A percentile compares a stretch with the other conserved stretches of the same genome.
phyloP scores from a whole-genome alignment of 2,888 invertebrate genomes.

The Rugalucina vietnamica region DNA sequence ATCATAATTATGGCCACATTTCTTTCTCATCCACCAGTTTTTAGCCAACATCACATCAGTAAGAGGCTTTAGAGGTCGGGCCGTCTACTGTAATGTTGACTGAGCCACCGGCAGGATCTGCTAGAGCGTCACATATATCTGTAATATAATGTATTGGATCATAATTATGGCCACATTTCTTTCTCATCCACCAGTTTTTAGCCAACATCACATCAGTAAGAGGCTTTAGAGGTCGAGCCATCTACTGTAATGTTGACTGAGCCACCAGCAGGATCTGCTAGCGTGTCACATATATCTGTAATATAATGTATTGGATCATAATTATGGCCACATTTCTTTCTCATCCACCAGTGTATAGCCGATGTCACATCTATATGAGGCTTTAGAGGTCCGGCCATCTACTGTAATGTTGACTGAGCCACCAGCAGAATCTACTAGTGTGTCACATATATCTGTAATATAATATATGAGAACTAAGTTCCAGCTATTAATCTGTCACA shows the following conservation, averaged over 20 bases:
- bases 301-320: no score
- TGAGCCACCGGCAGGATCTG: slow-evolving; percentile 33
- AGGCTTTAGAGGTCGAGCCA: not conserved
- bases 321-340: no score
- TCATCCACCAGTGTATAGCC: not conserved
- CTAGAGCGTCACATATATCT: slow-evolving; percentile 7
- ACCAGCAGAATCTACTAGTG: not conserved
- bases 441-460: slow-evolving; percentile 11
- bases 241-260: not conserved
- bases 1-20: no score
- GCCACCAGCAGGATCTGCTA: not conserved
- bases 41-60: not conserved
- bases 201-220: slow-evolving; percentile 8
- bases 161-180: no score
- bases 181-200: not conserved
- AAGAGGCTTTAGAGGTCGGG: slow-evolving; percentile 30
- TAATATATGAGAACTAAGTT: no score
- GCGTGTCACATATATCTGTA: slow-evolving; percentile 10
- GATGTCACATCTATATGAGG: slow-evolving; percentile 1
- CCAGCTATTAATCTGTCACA: no score
- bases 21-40: not conserved
- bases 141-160: no score
- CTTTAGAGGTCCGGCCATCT: not conserved
- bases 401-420: not conserved
- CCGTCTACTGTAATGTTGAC: slow-evolving; percentile 33